phyloP scores from a whole-genome alignment of 2,797 vertebrate species.

The Meda fulgida region DNA sequence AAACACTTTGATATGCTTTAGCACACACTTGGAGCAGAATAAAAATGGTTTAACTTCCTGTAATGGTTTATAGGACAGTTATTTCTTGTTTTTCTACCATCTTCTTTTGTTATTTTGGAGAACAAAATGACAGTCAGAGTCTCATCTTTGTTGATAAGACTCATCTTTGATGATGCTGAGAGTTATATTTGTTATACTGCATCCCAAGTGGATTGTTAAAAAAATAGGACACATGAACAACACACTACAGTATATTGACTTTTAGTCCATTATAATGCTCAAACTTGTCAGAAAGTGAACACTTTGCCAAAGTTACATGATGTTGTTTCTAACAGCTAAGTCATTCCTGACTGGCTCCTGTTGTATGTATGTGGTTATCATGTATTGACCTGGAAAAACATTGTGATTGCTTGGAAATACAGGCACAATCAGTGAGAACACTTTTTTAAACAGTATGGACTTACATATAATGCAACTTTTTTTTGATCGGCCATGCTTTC shows the following conservation, averaged over 20 bases:
- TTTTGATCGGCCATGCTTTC: slow-evolving; percentile 18
- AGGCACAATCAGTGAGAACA: slow-evolving; percentile 5
- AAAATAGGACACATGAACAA: slow-evolving; percentile 34
- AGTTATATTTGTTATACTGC: slow-evolving; percentile 39
- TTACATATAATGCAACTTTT: neutral
- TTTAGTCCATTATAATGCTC: neutral
- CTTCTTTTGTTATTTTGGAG: slow-evolving; percentile 7
- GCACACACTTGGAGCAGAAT: slow-evolving; percentile 5
- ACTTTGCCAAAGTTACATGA: slow-evolving; percentile 13
- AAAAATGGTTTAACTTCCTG: slow-evolving; percentile 22
- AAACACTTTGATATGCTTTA: neutral
- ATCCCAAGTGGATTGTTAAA: slow-evolving; percentile 19
- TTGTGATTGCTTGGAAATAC: slow-evolving; percentile 2
- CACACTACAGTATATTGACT: slow-evolving; percentile 27
- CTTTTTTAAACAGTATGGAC: slow-evolving; percentile 6
- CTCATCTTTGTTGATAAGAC: slow-evolving; percentile 29
- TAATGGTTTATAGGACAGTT: slow-evolving; percentile 1
- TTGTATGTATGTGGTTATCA: slow-evolving; percentile 11
- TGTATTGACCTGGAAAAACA: slow-evolving; percentile 29
- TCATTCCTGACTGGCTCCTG: slow-evolving; percentile 9
- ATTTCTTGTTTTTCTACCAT: neutral
- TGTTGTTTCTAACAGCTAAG: slow-evolving; percentile 20
- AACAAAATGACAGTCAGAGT: slow-evolving; percentile 36
- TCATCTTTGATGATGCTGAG: slow-evolving; percentile 33
- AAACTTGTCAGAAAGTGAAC: slow-evolving; percentile 13